These are phyloP conservation scores for Cryptoprocta ferox DNA, from an alignment of 2,797 vertebrate genomes.

Conservation along the genomic window DNA sequence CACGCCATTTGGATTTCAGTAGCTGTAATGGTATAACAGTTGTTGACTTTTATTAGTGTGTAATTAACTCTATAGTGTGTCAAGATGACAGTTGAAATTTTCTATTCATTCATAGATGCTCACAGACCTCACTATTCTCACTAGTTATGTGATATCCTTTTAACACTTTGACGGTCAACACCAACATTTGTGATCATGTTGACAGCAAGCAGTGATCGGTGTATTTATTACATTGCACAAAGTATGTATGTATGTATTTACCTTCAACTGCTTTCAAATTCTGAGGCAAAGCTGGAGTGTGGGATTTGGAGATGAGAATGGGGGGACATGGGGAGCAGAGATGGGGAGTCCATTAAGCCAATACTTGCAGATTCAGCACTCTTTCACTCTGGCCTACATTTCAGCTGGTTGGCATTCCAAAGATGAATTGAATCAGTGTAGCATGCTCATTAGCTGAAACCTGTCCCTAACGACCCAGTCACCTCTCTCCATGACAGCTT, in stretches of 20 bases:
- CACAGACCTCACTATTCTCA: neutral
- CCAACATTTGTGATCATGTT: slow-evolving; percentile 3
- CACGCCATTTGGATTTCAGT: slow-evolving; percentile 29
- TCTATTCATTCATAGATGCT: neutral
- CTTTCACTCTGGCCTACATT: neutral
- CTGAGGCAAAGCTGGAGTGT: neutral
- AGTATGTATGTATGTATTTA: neutral
- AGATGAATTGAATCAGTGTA: neutral
- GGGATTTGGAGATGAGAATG: neutral
- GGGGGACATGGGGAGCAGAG: neutral
- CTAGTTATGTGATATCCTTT: neutral
- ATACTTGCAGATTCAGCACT: too few relatives aligned
- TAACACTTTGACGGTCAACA: neutral
- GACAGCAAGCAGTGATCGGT: neutral
- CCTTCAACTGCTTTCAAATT: neutral
- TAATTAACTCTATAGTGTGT: slow-evolving; percentile 55
- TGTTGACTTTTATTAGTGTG: slow-evolving; percentile 30
- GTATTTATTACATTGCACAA: neutral
- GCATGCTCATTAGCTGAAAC: neutral
- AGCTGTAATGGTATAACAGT: neutral
- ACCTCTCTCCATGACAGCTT: neutral
- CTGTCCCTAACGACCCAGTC: neutral
- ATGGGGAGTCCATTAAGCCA: neutral
- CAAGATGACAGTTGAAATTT: neutral
- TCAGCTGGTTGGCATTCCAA: neutral